These are phyloP conservation scores for Benitochromis conjunctus DNA, from an alignment of 2,113 vertebrate genomes.

Conservation along the genomic window DNA sequence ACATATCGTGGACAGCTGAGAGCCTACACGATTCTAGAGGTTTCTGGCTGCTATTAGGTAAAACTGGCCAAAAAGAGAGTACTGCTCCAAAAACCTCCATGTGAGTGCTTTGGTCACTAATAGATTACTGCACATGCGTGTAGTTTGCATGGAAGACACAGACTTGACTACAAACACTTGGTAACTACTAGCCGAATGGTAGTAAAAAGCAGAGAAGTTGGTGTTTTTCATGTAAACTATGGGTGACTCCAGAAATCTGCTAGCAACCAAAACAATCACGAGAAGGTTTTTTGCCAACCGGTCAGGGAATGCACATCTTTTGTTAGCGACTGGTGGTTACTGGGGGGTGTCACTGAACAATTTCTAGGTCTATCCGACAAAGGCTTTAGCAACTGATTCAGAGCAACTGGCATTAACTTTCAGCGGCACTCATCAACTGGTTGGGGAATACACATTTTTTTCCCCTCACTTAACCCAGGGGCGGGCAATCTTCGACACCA, in stretches of 20 bases:
- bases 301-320: background rate
- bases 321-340: background rate
- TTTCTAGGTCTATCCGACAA: background rate
- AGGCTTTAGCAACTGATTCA: background rate
- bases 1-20: background rate
- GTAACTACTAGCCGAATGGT: background rate
- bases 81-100: background rate
- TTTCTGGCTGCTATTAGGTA: background rate
- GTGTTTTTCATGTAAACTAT: background rate
- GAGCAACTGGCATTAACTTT: background rate
- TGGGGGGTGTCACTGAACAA: rapidly evolving
- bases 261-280: background rate
- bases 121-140: background rate
- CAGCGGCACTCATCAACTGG: background rate
- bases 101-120: background rate
- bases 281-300: background rate
- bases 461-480: background rate
- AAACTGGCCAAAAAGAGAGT: background rate
- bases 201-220: background rate
- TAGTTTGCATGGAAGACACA: background rate
- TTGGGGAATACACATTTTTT: background rate
- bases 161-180: background rate
- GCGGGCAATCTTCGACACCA: background rate
- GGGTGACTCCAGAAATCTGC: background rate
- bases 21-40: rapidly evolving